These are phyloP conservation scores for Agriopis aurantiaria DNA, from an alignment of 2,888 invertebrate species.

Conservation along the genomic window DNA sequence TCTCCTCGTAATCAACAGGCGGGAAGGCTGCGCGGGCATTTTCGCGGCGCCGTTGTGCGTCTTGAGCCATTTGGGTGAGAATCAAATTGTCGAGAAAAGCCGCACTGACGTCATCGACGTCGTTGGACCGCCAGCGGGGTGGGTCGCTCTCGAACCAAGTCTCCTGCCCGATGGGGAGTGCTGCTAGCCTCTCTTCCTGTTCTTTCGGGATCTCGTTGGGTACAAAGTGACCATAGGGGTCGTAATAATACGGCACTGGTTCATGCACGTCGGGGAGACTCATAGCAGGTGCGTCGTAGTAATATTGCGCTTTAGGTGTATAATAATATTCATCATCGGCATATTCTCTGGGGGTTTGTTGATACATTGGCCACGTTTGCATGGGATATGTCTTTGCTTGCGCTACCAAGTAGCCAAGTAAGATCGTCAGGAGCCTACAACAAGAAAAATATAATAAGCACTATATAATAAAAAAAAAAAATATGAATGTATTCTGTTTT, in stretches of 20 bases:
- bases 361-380: conserved; percentile 80
- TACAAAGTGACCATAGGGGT: conserved; percentile 80
- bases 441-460: conserved; percentile 38
- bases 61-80: conserved; percentile 88
- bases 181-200: conserved; percentile 87
- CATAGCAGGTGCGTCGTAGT: conserved; percentile 74
- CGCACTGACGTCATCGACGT: conserved; percentile 85
- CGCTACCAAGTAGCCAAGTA: conserved; percentile 81
- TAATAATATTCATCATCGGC: conserved; percentile 86
- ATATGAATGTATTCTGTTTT: no score
- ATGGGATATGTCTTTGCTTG: conserved; percentile 77
- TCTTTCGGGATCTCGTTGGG: conserved; percentile 87
- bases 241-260: conserved; percentile 77
- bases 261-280: conserved; percentile 74
- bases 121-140: conserved; percentile 76
- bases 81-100: conserved; percentile 89
- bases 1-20: conserved; percentile 74
- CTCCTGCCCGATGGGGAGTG: conserved; percentile 89
- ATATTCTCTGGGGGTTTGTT: conserved; percentile 83
- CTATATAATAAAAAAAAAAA: not conserved
- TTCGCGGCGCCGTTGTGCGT: conserved; percentile 82
- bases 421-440: conserved; percentile 73
- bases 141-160: conserved; percentile 88
- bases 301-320: conserved; percentile 82
- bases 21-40: conserved; percentile 79